A percentile compares a stretch with the other conserved stretches of the same genome.
These are phyloP conservation scores for Desmodus rotundus DNA, from an alignment of 2,113 vertebrate species.

Conservation along the genomic window DNA sequence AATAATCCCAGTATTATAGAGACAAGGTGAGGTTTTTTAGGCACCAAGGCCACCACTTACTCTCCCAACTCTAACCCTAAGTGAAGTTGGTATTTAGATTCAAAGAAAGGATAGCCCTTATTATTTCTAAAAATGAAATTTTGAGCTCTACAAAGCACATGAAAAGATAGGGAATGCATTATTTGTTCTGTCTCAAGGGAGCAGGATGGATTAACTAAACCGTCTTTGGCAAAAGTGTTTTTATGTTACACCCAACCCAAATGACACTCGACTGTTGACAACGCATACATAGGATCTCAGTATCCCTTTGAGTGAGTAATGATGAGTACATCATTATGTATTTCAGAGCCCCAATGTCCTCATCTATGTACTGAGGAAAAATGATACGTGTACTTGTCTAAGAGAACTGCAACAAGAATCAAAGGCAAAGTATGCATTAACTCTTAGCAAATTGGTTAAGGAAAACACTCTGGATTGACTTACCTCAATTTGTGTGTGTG, in stretches of 20 bases:
- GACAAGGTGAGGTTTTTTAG: not conserved
- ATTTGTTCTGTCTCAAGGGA: not conserved
- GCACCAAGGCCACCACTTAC: not conserved
- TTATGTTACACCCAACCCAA: not conserved
- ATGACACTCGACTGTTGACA: not conserved
- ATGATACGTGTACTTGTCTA: not conserved
- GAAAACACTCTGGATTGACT: not conserved
- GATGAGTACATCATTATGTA: not conserved
- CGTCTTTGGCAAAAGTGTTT: not conserved
- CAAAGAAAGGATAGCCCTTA: not conserved
- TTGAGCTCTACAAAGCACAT: not conserved
- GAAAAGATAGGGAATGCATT: not conserved
- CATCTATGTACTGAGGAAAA: not conserved
- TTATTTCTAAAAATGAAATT: conserved; percentile 12
- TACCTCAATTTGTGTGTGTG: not conserved
- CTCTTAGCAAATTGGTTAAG: not conserved
- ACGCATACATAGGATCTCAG: not conserved
- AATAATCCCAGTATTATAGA: not conserved
- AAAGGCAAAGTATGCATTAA: not conserved
- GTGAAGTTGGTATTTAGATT: not conserved
- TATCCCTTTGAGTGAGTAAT: not conserved
- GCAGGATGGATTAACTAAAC: not conserved
- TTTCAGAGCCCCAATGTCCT: not conserved
- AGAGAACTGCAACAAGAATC: not conserved
- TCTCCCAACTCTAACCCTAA: not conserved